phyloP scores from a whole-genome alignment of 2,113 vertebrate genomes.

The Scytalopus superciliaris region DNA sequence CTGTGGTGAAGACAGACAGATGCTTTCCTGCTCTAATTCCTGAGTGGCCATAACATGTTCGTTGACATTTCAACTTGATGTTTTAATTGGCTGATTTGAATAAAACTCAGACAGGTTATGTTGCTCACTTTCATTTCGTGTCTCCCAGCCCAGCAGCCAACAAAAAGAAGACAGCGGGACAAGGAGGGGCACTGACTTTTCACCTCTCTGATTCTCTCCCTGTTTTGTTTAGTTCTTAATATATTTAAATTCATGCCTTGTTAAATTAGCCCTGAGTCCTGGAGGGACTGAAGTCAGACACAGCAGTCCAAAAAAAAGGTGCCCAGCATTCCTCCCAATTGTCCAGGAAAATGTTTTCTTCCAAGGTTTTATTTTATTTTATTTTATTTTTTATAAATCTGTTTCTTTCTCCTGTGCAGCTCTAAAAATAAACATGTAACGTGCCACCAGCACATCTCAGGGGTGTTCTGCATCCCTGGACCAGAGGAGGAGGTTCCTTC shows the following conservation, averaged over 20 bases:
- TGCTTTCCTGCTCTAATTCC: conserved; percentile 72
- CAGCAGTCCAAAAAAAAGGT: background rate
- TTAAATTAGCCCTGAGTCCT: conserved; percentile 43
- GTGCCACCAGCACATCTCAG: background rate
- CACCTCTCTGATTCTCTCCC: conserved; percentile 30
- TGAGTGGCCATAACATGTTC: conserved; percentile 62
- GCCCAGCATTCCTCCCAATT: background rate
- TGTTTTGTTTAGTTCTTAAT: conserved; percentile 62
- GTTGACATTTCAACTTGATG: conserved; percentile 68
- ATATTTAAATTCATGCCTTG: conserved; percentile 66
- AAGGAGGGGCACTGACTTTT: conserved; percentile 63
- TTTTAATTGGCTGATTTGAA: conserved; percentile 78
- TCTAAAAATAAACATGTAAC: rapidly evolving
- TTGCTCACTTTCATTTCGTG: conserved; percentile 52
- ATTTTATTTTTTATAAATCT: no score
- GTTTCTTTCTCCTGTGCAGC: background rate
- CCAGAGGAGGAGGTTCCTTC: background rate
- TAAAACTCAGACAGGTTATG: conserved; percentile 75
- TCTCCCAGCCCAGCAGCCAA: conserved; percentile 62
- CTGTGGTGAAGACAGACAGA: conserved; percentile 71
- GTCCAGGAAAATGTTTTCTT: background rate
- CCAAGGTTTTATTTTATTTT: background rate
- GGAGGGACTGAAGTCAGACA: background rate
- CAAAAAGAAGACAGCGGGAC: conserved; percentile 65
- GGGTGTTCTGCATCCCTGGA: background rate